Base-by-base conservation (phyloP, 2,888 invertebrate species). In the Priapulus caudatus region DNA sequence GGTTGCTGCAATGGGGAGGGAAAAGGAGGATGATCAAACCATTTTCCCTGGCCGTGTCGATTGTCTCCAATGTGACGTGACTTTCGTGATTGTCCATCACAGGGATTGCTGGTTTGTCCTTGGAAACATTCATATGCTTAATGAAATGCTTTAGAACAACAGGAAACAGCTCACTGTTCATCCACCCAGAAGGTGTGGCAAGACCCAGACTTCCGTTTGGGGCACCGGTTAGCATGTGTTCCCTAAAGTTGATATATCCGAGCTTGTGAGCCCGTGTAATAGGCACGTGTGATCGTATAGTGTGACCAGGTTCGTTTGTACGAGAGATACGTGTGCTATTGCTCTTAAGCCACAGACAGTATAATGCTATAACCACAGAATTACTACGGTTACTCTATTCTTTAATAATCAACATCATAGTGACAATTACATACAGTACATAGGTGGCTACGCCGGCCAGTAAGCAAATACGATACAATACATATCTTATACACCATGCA, bases 1-100 rank as follows among this genome's bases (percentile, higher is more conserved):
- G 46, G 44, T 57, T 55, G 3, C 33, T 23, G n/a, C 45, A 48
- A 23, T 55, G 55, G 2, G 57, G 55, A n/a, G 52, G 54, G 43
- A 56, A 48, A n/a, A 51, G 44, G 2, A 56, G 21, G 3, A 55
- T n/a, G 46, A 18, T 3, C n/a, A 50, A 45, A 15, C 50, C 45
- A 50, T 50, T 50, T 3, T 50, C 44, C 19, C 50, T 16, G 4
- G 50, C 50, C 3, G 20, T 3, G 5, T 50, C 50, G 19, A 50
- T 43, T 45, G 43, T 43, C 21, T 45, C 5, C 15, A 50, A 44
- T 4, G 3, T 44, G n/a, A 50, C 18, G 22, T 52, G 52, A 23
- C 52, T 52, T 20, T 43, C 48, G 18, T 52, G 52, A 43, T 52
- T 52, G 22, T 52, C 52, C 52, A 52, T 50, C n/a, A 54, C 5